phyloP scores from a whole-genome alignment of 2,113 vertebrate genomes.

The Numenius arquata region DNA sequence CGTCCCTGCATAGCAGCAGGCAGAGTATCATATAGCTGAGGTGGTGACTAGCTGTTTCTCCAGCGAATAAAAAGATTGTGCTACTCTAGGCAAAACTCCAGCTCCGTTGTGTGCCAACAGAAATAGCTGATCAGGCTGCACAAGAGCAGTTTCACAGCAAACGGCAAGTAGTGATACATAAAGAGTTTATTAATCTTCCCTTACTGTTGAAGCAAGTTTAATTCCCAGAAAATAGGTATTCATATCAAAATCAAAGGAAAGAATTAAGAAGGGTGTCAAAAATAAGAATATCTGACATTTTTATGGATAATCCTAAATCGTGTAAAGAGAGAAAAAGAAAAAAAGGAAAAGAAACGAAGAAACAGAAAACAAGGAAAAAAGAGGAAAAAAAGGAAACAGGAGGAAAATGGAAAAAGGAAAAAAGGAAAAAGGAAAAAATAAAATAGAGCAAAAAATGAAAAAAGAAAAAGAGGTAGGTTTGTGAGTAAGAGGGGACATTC shows the following conservation, averaged over 20 bases:
- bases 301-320: not conserved
- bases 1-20: not conserved
- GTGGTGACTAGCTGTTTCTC: constrained; percentile 23
- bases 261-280: not conserved
- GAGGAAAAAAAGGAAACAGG: fast-evolving
- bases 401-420: not conserved
- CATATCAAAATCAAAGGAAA: not conserved
- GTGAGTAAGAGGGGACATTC: not conserved
- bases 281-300: not conserved
- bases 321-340: not conserved
- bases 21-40: constrained; percentile 36
- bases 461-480: not conserved
- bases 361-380: not conserved
- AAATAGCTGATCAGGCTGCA: constrained; percentile 36
- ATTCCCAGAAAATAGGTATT: not conserved
- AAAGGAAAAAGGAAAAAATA: no score
- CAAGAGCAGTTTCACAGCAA: not conserved
- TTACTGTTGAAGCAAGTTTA: not conserved
- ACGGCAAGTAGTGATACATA: not conserved
- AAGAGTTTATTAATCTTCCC: constrained; percentile 4
- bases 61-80: constrained; percentile 12
- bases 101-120: constrained; percentile 26
- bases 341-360: not conserved
- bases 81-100: constrained; percentile 61
- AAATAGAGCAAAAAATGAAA: no score